Conservation (phyloP, 2,797 vertebrate species). For the Ctenochaetus hawaiiensis region DNA sequence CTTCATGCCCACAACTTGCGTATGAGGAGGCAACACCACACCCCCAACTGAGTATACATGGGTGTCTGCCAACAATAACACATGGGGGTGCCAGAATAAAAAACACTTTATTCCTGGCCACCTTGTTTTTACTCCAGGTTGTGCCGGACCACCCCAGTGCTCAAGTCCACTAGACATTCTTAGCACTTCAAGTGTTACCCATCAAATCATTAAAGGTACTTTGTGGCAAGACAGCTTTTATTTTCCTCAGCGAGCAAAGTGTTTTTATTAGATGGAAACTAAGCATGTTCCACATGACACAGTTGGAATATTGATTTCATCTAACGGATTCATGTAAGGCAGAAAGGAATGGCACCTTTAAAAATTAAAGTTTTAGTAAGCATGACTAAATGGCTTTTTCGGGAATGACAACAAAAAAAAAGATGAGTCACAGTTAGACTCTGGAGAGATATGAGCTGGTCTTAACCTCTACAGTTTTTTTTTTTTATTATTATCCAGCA, state of each 20-base stretch:
- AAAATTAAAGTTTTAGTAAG: slow-evolving; percentile 27
- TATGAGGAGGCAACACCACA: slow-evolving; percentile 47
- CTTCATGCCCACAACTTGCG: slow-evolving; percentile 43
- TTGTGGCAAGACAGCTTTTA: slow-evolving; percentile 49
- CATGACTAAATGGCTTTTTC: slow-evolving; percentile 23
- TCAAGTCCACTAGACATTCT: slow-evolving; percentile 64
- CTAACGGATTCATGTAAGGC: slow-evolving; percentile 4
- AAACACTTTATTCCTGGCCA: slow-evolving; percentile 60
- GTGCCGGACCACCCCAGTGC: slow-evolving; percentile 71
- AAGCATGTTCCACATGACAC: background rate
- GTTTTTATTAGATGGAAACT: slow-evolving; percentile 42
- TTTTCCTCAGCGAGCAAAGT: slow-evolving; percentile 19
- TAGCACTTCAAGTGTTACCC: slow-evolving; percentile 59
- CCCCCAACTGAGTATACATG: slow-evolving; percentile 64
- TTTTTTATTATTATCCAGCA: background rate
- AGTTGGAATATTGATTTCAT: slow-evolving; percentile 2
- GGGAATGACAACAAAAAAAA: slow-evolving; percentile 24
- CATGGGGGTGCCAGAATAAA: slow-evolving; percentile 71
- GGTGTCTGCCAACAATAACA: slow-evolving; percentile 77
- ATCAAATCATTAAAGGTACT: slow-evolving; percentile 68
- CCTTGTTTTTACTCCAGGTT: slow-evolving; percentile 66
- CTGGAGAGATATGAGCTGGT: background rate
- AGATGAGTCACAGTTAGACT: background rate
- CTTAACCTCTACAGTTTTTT: background rate
- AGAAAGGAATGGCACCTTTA: slow-evolving; percentile 22